Base-by-base conservation (phyloP, 2,888 invertebrate species). In the Anthophora plumipes region DNA sequence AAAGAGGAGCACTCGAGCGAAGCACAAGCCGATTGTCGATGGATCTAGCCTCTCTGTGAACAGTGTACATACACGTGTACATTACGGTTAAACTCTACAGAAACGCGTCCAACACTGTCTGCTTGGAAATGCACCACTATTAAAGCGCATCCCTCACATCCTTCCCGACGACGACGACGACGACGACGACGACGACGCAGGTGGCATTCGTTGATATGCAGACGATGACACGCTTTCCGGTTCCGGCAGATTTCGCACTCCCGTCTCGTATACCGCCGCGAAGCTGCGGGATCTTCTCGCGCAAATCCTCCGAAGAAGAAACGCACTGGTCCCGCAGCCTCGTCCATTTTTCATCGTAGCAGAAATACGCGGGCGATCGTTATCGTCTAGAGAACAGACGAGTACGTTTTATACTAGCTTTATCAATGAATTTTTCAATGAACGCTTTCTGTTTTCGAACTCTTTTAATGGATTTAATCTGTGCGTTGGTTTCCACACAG, bases 161-260 rank as follows among this genome's bases (percentile, higher is more conserved):
- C 74, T 78, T 75, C 72, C 57, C 57, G 39, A 14, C 77, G 48
- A 48, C 46, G 41, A 17, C 22, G 48, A 14, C 77, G 48, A 48
- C 46, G 41, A 17, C 22, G 48, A 14, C 77, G 48, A 54, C 46
- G 41, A 25, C 22, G 48, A 31, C 66, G 79, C 69, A 54, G 71
- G 60, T 67, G 80, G 82, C 77, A 84, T 86, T 88, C 86, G 89
- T 90, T 90, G 90, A 90, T 90, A 89, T 90, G 89, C 89, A 86
- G 87, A 87, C 88, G 88, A 88, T 88, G 88, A 89, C 88, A 81
- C 88, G 87, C 84, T 90, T 89, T 90, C 89, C 90, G 89, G 89
- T 90, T 90, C 89, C 89, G 89, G 89, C 86, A 85, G 87, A 88
- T 89, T 89, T 85, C 82, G 85, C 89, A 89, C 85, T 89, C 89